Percentiles rank a stretch among this genome's conserved stretches.
Conservation (phyloP, 2,888 invertebrate genomes). For the Syrphus vitripennis region DNA sequence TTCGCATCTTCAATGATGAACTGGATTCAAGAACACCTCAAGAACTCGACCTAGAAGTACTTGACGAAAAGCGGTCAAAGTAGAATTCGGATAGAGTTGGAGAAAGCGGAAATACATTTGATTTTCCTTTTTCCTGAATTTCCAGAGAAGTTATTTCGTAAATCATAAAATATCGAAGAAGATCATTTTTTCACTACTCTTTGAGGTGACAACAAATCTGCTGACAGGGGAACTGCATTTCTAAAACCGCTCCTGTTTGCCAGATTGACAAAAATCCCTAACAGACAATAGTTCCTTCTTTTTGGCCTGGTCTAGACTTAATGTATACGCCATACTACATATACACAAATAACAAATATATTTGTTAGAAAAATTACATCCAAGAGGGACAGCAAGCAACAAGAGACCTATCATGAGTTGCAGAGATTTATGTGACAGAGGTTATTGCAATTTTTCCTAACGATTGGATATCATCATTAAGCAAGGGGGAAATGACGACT, state of each 20-base stretch:
- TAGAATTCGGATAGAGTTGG: too few species aligned
- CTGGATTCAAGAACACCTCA: too few species aligned
- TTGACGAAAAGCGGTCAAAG: too few species aligned
- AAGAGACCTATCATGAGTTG: conserved; percentile 19
- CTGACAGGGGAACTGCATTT: neutral
- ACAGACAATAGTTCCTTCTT: conserved; percentile 33
- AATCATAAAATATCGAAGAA: too few species aligned
- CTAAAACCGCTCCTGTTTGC: neutral
- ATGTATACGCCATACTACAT: neutral
- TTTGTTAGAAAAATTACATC: neutral
- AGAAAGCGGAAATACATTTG: too few species aligned
- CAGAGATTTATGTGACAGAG: conserved; percentile 65
- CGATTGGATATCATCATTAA: conserved; percentile 62
- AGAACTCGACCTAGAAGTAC: too few species aligned
- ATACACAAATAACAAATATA: neutral
- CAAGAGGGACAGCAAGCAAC: conserved; percentile 6
- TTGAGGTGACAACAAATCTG: neutral
- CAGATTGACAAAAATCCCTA: conserved; percentile 3
- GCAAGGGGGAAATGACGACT: neutral
- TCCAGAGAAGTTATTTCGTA: too few species aligned
- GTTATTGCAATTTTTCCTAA: conserved; percentile 68
- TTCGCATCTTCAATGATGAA: too few species aligned
- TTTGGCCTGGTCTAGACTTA: neutral
- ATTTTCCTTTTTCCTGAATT: too few species aligned
- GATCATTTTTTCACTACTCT: neutral